These are phyloP conservation scores for Ammodramus savannarum DNA, from an alignment of 2,113 vertebrate genomes.

Conservation along the genomic window DNA sequence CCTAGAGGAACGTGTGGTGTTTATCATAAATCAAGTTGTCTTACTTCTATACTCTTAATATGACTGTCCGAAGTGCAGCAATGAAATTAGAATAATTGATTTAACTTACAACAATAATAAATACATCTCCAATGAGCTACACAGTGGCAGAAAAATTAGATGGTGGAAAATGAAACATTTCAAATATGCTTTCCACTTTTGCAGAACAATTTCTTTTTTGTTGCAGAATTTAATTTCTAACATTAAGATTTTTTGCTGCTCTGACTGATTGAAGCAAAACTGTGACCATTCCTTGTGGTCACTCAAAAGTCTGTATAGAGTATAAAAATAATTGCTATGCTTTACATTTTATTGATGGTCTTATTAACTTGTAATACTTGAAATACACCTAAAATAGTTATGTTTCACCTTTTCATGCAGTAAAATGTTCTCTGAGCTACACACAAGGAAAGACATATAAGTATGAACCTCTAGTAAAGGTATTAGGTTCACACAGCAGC, in stretches of 20 bases:
- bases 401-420: neutral
- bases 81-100: neutral
- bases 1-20: neutral
- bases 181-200: neutral
- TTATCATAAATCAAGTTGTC: neutral
- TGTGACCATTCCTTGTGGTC: neutral
- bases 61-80: neutral
- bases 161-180: neutral
- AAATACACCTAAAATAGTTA: neutral
- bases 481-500: neutral
- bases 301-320: neutral
- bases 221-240: neutral
- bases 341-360: neutral
- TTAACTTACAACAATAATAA: neutral
- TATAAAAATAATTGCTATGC: neutral
- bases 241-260: neutral
- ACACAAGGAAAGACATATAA: neutral
- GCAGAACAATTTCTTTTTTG: neutral
- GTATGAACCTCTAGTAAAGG: neutral
- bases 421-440: neutral
- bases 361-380: neutral
- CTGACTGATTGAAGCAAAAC: neutral
- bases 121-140: neutral
- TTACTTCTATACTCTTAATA: neutral
- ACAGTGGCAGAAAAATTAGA: neutral